Conservation (phyloP, 2,888 invertebrate genomes). For the Halictus ligatus region DNA sequence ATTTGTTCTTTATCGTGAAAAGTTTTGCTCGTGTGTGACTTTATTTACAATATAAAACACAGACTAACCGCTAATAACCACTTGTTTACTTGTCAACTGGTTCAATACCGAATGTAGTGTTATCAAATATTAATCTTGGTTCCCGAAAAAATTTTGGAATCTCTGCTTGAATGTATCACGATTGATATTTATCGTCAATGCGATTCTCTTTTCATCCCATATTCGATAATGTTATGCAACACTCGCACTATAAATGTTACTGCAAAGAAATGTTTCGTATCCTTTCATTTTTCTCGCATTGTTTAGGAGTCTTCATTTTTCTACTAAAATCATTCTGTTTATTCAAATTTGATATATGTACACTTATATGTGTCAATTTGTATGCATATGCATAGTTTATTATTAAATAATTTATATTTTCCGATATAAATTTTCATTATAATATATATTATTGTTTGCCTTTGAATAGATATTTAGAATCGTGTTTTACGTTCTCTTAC, state of each 20-base stretch:
- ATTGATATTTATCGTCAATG: not conserved
- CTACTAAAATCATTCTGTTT: not conserved
- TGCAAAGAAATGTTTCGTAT: not conserved
- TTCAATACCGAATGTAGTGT: slow-evolving; percentile 3
- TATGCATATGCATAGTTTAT: not conserved
- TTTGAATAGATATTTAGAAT: not conserved
- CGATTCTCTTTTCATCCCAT: not conserved
- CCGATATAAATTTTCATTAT: slow-evolving; percentile 1
- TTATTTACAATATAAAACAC: not conserved
- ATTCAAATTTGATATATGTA: not conserved
- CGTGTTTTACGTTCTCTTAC: not conserved
- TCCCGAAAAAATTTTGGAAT: not conserved
- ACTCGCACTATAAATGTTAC: not conserved
- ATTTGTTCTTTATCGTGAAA: not conserved
- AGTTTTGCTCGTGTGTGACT: not conserved
- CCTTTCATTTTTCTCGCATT: not conserved
- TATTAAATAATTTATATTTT: not conserved
- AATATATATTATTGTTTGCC: not conserved
- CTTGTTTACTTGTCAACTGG: not conserved
- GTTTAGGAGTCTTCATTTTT: not conserved
- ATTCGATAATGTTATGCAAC: not conserved
- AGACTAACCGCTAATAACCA: slow-evolving; percentile 15
- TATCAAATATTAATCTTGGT: slow-evolving; percentile 8
- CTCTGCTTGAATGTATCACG: slow-evolving; percentile 1
- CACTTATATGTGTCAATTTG: not conserved